These are phyloP conservation scores for Melinaea marsaeus DNA, from an alignment of 2,888 invertebrate genomes.

Conservation along the genomic window DNA sequence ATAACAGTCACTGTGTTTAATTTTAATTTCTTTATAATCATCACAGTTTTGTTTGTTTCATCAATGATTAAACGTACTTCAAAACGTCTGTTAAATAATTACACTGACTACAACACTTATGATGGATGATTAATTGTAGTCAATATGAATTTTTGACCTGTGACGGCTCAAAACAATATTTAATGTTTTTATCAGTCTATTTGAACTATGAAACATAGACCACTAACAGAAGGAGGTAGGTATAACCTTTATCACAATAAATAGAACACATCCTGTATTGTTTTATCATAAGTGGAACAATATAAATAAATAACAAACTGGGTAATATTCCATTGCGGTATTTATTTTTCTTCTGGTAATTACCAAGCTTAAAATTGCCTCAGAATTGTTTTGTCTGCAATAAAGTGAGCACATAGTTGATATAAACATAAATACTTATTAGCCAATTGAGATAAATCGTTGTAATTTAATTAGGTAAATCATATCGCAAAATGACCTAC, in stretches of 20 bases:
- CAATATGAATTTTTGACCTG: no score
- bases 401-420: slow-evolving; percentile 1
- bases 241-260: slow-evolving; percentile 29
- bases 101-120: no score
- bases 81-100: no score
- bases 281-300: slow-evolving; percentile 45
- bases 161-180: no score
- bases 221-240: neutral
- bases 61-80: no score
- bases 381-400: neutral
- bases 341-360: slow-evolving; percentile 3
- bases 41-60: no score
- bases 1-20: no score
- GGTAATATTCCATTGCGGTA: slow-evolving; percentile 22
- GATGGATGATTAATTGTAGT: no score
- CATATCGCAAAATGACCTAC: neutral
- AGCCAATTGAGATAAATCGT: no score
- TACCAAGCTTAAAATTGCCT: neutral
- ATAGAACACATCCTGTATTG: slow-evolving; percentile 40
- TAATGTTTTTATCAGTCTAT: slow-evolving; percentile 1
- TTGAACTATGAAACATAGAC: slow-evolving; percentile 14
- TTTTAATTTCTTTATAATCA: no score
- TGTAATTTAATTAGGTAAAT: neutral
- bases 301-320: slow-evolving; percentile 24
- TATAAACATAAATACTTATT: neutral